Evolutionary conservation across 92 coral and sea anemone genomes (phyloP).

Genomic region (Palythoa caribaeorum): DNA sequence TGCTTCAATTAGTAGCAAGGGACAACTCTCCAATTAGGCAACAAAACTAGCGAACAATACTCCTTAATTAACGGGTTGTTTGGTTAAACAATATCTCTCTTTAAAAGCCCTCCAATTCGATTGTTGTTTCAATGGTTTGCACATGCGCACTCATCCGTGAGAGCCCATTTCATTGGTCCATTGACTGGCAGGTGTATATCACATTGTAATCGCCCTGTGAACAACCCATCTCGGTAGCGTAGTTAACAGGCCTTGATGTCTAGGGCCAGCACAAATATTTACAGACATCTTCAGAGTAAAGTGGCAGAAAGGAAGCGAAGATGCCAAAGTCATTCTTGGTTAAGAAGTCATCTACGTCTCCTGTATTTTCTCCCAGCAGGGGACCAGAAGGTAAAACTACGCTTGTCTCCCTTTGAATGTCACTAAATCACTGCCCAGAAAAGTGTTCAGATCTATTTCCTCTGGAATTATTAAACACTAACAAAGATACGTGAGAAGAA

Average conservation of each 20-base stretch:
- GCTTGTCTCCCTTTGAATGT: constrained; percentile 25
- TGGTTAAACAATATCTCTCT: constrained; percentile 94
- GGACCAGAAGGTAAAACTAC: constrained; percentile 64
- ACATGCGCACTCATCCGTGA: constrained; percentile 72
- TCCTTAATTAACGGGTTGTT: constrained; percentile 85
- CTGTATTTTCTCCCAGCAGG: constrained; percentile 50
- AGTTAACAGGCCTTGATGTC: constrained; percentile 81
- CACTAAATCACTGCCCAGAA: constrained; percentile 48
- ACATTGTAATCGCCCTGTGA: constrained; percentile 82
- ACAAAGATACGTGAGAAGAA: constrained; percentile 12
- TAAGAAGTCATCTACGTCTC: constrained; percentile 72
- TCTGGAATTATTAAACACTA: not conserved
- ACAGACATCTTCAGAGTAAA: constrained; percentile 56
- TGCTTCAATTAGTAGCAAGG: constrained; percentile 51
- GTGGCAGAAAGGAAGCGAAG: constrained; percentile 47
- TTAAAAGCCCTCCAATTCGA: constrained; percentile 71
- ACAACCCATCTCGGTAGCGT: constrained; percentile 74
- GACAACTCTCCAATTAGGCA: constrained; percentile 90
- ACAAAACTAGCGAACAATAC: constrained; percentile 86
- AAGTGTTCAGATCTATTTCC: not conserved
- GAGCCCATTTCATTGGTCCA: constrained; percentile 83
- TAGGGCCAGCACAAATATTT: constrained; percentile 82
- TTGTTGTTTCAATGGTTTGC: constrained; percentile 56
- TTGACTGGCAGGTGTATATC: constrained; percentile 87
- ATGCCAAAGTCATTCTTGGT: constrained; percentile 92